These are phyloP conservation scores for Telmatochromis sp. DNA, from an alignment of 2,113 vertebrate species.

Conservation along the genomic window DNA sequence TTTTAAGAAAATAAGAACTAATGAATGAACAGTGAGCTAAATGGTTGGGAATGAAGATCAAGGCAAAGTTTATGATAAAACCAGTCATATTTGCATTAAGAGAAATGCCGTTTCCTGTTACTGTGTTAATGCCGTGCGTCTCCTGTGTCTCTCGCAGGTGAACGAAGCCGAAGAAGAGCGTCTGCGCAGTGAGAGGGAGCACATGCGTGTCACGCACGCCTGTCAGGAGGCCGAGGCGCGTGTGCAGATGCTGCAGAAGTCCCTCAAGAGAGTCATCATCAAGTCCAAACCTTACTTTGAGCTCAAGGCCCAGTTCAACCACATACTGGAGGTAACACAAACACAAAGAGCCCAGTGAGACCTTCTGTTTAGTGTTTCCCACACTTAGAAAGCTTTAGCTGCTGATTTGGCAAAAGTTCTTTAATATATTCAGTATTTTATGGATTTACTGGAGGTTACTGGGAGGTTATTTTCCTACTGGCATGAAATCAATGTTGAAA, in stretches of 20 bases:
- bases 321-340: slow-evolving; percentile 82
- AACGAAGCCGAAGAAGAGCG: slow-evolving; percentile 93
- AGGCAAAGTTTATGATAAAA: neutral
- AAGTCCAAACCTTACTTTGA: slow-evolving; percentile 95
- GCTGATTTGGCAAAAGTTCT: neutral
- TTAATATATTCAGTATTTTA: neutral
- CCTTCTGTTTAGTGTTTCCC: neutral
- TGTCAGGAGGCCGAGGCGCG: slow-evolving; percentile 88
- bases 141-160: slow-evolving; percentile 67
- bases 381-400: neutral
- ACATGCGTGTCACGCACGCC: slow-evolving; percentile 84
- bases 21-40: neutral
- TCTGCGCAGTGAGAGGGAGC: slow-evolving; percentile 84
- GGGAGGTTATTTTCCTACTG: neutral
- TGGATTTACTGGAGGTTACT: neutral
- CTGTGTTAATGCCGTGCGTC: fast-evolving
- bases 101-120: neutral
- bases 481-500: slow-evolving; percentile 1
- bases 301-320: slow-evolving; percentile 91
- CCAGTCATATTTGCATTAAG: neutral
- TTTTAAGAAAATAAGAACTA: neutral
- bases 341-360: neutral
- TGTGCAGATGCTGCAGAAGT: slow-evolving; percentile 86
- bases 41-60: neutral
- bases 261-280: slow-evolving; percentile 83